Percentiles rank a stretch among this genome's conserved stretches.
Evolutionary conservation across 2,888 invertebrate genomes (phyloP).

Genomic region (Drosophila melanosoma): DNA sequence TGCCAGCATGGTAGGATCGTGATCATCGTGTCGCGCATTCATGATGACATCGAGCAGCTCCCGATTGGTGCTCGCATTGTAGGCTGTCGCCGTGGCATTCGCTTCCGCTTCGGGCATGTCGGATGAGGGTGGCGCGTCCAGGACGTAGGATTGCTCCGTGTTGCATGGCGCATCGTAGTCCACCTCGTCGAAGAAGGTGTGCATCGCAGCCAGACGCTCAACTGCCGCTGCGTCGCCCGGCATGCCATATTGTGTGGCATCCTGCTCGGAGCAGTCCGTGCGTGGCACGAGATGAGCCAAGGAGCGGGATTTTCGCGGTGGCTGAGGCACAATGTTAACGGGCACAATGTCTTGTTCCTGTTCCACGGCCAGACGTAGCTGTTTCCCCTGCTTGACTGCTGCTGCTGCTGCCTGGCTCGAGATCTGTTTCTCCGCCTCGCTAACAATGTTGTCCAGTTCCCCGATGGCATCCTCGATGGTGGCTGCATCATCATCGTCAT

Average conservation of each 20-base stretch:
- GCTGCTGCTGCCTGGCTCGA: constrained; percentile 45
- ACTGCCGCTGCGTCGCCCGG: constrained; percentile 65
- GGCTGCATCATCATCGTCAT: constrained; percentile 87
- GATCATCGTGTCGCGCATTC: constrained; percentile 86
- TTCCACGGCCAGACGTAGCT: constrained; percentile 42
- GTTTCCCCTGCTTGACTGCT: constrained; percentile 68
- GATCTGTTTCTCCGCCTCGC: constrained; percentile 91
- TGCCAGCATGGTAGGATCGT: constrained; percentile 84
- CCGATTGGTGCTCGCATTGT: constrained; percentile 85
- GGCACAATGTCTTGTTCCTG: constrained; percentile 90
- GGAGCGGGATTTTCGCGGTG: constrained; percentile 91
- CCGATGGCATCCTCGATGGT: constrained; percentile 95
- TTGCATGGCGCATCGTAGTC: constrained; percentile 75
- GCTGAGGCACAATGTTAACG: constrained; percentile 91
- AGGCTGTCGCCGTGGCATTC: constrained; percentile 68
- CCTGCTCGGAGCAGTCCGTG: constrained; percentile 83
- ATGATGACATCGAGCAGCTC: constrained; percentile 87
- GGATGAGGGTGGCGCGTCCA: constrained; percentile 65
- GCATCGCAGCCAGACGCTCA: constrained; percentile 78
- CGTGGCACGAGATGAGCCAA: constrained; percentile 89
- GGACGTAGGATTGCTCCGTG: constrained; percentile 67
- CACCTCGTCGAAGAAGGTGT: constrained; percentile 82
- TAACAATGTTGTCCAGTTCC: constrained; percentile 93
- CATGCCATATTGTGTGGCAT: constrained; percentile 84
- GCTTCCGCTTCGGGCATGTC: constrained; percentile 79